Conservation (phyloP, 2,888 invertebrate species). For the Mystacides longicornis region DNA sequence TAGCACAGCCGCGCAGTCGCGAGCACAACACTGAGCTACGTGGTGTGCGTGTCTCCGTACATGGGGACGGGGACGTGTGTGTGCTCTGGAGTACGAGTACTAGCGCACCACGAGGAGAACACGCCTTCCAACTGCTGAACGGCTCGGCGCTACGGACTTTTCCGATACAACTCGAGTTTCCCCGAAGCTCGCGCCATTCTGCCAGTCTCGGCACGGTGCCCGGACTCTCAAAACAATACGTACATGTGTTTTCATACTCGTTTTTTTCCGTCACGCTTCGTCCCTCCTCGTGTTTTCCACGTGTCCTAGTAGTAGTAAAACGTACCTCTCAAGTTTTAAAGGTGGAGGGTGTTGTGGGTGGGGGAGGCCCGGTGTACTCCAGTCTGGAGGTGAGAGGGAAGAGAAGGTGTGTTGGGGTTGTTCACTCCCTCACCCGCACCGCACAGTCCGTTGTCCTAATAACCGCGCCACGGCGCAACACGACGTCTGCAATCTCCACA, state of each 20-base stretch:
- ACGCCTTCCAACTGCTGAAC: not conserved
- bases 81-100: too few relatives aligned
- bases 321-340: not conserved
- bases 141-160: not conserved
- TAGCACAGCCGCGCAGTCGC: too few relatives aligned
- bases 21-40: too few relatives aligned
- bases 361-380: not conserved
- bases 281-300: slow-evolving; percentile 12
- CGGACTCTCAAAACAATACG: too few relatives aligned
- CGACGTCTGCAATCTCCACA: not conserved
- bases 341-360: not conserved
- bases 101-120: not conserved
- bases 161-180: not conserved
- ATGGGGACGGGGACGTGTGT: too few relatives aligned
- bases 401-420: slow-evolving; percentile 10
- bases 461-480: slow-evolving; percentile 11
- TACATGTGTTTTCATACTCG: not conserved
- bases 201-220: too few relatives aligned
- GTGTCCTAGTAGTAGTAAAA: slow-evolving; percentile 11
- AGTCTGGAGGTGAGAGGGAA: not conserved
- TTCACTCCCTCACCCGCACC: slow-evolving; percentile 9
- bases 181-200: not conserved
- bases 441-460: slow-evolving; percentile 21
- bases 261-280: not conserved
- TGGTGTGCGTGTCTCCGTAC: too few relatives aligned